Evolutionary conservation across 2,797 vertebrate genomes (phyloP).

Genomic region (Leucoraja ocellata): DNA sequence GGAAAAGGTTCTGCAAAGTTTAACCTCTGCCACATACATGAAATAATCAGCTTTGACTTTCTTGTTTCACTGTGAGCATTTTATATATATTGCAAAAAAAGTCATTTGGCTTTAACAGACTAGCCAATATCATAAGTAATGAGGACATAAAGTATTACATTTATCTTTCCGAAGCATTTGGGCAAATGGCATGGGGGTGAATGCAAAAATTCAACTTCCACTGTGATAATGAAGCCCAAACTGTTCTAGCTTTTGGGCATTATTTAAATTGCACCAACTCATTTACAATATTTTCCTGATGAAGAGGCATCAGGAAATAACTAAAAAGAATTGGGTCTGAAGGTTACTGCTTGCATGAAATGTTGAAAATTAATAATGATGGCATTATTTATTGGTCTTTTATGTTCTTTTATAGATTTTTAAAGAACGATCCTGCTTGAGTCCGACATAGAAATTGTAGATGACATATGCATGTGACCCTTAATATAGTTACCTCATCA

Average conservation of each 20-base stretch:
- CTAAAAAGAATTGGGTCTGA: not conserved
- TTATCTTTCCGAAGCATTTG: not conserved
- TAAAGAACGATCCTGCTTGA: not conserved
- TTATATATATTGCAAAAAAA: not conserved
- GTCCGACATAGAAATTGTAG: not conserved
- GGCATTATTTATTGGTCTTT: not conserved
- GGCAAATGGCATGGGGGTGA: not conserved
- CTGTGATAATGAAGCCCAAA: not conserved
- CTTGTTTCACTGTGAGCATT: not conserved
- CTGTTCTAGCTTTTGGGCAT: not conserved
- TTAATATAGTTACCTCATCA: too few species aligned
- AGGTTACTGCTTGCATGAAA: not conserved
- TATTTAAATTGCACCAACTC: not conserved
- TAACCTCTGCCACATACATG: not conserved
- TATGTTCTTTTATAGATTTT: not conserved
- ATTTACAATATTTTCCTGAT: not conserved
- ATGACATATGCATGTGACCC: too few species aligned
- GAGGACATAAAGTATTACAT: not conserved
- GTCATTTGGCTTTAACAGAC: too few species aligned
- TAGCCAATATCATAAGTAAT: not conserved
- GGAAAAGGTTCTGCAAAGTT: not conserved
- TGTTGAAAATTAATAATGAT: not conserved
- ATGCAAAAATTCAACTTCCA: not conserved
- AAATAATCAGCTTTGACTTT: not conserved
- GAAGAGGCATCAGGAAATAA: not conserved